These are phyloP conservation scores for Leucophora obtusa DNA, from an alignment of 2,888 invertebrate species.

Conservation along the genomic window DNA sequence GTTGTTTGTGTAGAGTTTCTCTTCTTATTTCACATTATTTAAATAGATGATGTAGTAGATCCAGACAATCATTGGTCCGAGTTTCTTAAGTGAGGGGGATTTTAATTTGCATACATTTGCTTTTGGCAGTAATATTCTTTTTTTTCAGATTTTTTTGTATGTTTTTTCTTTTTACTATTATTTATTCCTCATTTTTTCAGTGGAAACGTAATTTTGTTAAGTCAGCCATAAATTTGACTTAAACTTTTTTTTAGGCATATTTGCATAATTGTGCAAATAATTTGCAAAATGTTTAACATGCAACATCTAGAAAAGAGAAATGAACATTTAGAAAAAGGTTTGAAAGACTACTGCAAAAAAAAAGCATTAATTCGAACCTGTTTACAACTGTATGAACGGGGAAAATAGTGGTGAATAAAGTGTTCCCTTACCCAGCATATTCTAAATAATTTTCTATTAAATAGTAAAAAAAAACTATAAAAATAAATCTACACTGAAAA, in stretches of 20 bases:
- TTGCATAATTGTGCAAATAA: conserved; percentile 71
- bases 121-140: conserved; percentile 68
- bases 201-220: conserved; percentile 72
- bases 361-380: too few relatives aligned
- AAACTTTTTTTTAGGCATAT: conserved; percentile 70
- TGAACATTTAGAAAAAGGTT: neutral
- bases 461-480: too few relatives aligned
- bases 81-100: conserved; percentile 68
- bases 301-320: conserved; percentile 10
- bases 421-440: too few relatives aligned
- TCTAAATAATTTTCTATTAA: too few relatives aligned
- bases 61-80: conserved; percentile 57
- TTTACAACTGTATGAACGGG: too few relatives aligned
- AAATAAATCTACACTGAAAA: too few relatives aligned
- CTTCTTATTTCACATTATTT: conserved; percentile 40
- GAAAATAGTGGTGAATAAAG: too few relatives aligned
- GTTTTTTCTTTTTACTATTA: conserved; percentile 17
- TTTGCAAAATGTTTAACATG: conserved; percentile 55
- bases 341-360: neutral
- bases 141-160: neutral
- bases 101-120: conserved; percentile 77
- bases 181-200: conserved; percentile 52
- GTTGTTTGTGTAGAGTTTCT: neutral
- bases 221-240: conserved; percentile 76
- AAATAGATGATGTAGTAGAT: conserved; percentile 57